Conservation (phyloP, 2,113 vertebrate genomes). For the Dipodomys spectabilis region DNA sequence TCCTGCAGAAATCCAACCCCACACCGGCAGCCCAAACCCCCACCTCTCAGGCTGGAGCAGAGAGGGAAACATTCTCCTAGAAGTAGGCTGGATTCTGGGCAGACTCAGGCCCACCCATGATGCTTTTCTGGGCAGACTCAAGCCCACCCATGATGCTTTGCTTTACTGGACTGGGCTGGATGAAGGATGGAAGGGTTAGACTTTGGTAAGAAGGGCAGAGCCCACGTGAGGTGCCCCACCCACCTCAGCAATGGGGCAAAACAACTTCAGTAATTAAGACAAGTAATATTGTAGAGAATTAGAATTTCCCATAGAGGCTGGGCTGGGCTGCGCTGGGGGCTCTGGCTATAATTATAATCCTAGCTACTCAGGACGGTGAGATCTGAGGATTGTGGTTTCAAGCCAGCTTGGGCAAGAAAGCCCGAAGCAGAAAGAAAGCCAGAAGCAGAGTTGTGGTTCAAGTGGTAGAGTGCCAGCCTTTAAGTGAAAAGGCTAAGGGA, state of each 20-base stretch:
- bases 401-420: no score
- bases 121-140: background rate
- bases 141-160: background rate
- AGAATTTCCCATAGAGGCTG: background rate
- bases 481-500: no score
- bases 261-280: background rate
- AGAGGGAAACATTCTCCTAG: background rate
- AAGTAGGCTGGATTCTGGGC: background rate
- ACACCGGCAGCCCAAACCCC: background rate
- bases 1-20: background rate
- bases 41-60: background rate
- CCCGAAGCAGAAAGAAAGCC: no score
- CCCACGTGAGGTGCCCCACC: background rate
- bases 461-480: no score
- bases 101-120: background rate
- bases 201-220: background rate
- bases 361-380: background rate
- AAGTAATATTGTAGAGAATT: background rate
- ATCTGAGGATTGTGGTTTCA: no score
- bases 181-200: background rate
- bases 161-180: background rate
- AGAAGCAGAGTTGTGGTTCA: no score
- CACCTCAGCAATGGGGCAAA: background rate
- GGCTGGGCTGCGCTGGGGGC: no score
- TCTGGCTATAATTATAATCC: background rate